phyloP scores from a whole-genome alignment of 2,888 invertebrate genomes.

The Parthenolecanium corni region DNA sequence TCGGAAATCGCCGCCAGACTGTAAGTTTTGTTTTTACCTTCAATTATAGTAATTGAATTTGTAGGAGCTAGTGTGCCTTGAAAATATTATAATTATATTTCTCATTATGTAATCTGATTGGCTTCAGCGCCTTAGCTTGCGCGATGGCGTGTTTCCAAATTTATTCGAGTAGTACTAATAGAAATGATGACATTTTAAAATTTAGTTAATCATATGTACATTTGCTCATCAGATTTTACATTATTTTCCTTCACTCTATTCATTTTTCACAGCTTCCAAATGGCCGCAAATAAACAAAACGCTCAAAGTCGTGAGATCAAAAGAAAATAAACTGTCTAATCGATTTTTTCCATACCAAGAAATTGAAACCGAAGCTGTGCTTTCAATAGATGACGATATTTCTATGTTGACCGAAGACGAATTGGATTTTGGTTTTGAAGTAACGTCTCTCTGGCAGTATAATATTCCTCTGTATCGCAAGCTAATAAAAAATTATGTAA shows the following conservation, averaged over 20 bases:
- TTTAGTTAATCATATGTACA: too few relatives aligned
- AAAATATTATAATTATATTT: too few relatives aligned
- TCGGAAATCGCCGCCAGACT: conserved; percentile 72
- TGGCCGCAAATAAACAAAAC: conserved; percentile 86
- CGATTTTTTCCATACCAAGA: conserved; percentile 90
- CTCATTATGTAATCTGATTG: too few relatives aligned
- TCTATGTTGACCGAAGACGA: conserved; percentile 92
- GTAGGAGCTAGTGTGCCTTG: too few relatives aligned
- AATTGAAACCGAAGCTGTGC: conserved; percentile 90
- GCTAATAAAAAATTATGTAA: not conserved
- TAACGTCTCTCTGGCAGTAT: conserved; percentile 32
- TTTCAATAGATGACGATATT: conserved; percentile 92
- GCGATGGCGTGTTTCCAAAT: too few relatives aligned
- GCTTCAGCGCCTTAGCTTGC: too few relatives aligned
- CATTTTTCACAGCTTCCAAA: conserved; percentile 53
- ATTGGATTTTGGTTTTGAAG: conserved; percentile 81
- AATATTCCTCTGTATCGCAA: not conserved
- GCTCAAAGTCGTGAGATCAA: conserved; percentile 77
- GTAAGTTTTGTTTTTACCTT: conserved; percentile 45
- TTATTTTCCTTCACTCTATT: too few relatives aligned
- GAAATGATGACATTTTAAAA: too few relatives aligned
- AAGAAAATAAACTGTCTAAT: conserved; percentile 87
- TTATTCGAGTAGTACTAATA: too few relatives aligned
- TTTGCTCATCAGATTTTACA: too few relatives aligned
- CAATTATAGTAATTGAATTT: too few relatives aligned